Conservation (phyloP, 2,797 vertebrate genomes). For the Todus mexicanus region DNA sequence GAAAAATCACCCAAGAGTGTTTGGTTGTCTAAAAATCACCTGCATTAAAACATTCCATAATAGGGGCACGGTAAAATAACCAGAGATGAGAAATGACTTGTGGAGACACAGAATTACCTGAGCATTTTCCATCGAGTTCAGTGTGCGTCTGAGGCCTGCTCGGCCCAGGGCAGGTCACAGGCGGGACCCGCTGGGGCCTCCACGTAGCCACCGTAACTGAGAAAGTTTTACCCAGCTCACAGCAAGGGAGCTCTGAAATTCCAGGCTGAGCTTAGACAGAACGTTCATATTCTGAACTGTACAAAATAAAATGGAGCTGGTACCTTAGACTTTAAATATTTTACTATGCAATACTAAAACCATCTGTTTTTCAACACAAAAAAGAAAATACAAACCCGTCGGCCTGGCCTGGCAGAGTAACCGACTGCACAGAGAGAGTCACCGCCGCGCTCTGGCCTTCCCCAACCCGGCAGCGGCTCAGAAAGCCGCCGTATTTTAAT, state of each 20-base stretch:
- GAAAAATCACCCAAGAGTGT: neutral
- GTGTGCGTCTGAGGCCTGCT: neutral
- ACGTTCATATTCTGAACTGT: neutral
- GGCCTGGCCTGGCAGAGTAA: slow-evolving; percentile 20
- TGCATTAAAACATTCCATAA: neutral
- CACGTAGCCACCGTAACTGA: neutral
- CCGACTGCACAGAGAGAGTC: neutral
- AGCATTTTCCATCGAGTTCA: neutral
- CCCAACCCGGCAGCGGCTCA: too few species aligned
- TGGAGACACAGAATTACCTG: neutral
- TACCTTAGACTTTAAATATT: slow-evolving; percentile 40
- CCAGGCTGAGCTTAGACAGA: neutral
- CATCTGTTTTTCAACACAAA: slow-evolving; percentile 44
- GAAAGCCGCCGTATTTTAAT: neutral
- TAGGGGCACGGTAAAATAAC: neutral
- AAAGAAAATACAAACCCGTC: slow-evolving; percentile 54
- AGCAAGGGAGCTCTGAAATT: neutral
- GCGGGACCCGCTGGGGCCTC: neutral
- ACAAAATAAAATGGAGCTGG: slow-evolving; percentile 17
- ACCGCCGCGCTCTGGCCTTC: neutral
- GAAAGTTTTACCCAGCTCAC: neutral
- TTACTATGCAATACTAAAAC: slow-evolving; percentile 66
- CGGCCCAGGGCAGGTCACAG: neutral
- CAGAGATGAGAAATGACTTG: neutral
- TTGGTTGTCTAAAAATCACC: neutral